A percentile compares a stretch with the other conserved stretches of the same genome.
phyloP scores from a whole-genome alignment of 2,888 invertebrate species.

The Chalcis sispes region DNA sequence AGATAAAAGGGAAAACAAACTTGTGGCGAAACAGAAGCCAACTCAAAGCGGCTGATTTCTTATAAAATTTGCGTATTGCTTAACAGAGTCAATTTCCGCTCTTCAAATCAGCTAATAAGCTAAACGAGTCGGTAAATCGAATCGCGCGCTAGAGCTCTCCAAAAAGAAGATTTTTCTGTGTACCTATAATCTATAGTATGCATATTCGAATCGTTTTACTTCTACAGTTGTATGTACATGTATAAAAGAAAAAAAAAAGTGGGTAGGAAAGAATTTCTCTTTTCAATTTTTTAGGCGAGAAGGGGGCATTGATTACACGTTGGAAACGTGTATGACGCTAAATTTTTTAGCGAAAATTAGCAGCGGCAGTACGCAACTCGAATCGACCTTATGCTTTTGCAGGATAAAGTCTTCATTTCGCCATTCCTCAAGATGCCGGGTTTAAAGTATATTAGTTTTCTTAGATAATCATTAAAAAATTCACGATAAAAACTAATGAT shows the following conservation, averaged over 20 bases:
- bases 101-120: constrained; percentile 54
- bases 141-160: constrained; percentile 24
- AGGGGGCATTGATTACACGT: constrained; percentile 26
- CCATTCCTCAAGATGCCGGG: no score
- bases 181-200: neutral
- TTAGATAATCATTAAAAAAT: no score
- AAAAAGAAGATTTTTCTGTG: constrained; percentile 24
- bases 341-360: constrained; percentile 41
- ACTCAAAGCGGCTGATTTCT: neutral
- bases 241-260: neutral
- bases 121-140: constrained; percentile 56
- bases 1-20: neutral
- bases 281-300: neutral
- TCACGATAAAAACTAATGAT: no score
- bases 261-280: neutral
- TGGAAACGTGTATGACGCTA: constrained; percentile 26
- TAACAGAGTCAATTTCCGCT: constrained; percentile 37
- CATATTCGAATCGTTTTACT: no score
- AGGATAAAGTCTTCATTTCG: neutral
- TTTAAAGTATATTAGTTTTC: no score
- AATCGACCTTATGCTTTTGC: no score
- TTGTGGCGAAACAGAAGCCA: constrained; percentile 1
- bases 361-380: neutral
- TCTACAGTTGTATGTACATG: neutral
- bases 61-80: constrained; percentile 56